Evolutionary conservation across 2,797 vertebrate species (phyloP).

Genomic region (Harpagifer antarcticus): DNA sequence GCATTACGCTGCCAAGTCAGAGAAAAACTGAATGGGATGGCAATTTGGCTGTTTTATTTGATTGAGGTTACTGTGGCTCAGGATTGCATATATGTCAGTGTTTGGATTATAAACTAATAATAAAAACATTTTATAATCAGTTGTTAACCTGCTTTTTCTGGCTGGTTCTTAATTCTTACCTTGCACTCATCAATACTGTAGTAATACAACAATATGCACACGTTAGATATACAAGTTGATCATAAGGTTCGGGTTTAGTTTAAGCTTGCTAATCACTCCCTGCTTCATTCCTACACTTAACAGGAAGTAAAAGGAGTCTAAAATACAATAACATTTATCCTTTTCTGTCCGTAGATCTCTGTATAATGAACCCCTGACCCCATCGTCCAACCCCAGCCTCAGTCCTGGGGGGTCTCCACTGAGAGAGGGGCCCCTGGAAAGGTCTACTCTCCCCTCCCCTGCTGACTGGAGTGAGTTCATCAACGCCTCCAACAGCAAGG

Average conservation of each 20-base stretch:
- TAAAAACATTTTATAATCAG: neutral
- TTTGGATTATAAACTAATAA: neutral
- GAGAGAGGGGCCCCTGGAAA: constrained; percentile 90
- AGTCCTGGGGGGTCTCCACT: constrained; percentile 93
- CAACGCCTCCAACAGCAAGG: constrained; percentile 96
- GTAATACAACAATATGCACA: neutral
- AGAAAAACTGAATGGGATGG: neutral
- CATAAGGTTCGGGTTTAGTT: too few species aligned
- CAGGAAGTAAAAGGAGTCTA: neutral
- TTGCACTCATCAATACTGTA: neutral
- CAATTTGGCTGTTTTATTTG: too few species aligned
- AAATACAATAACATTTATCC: neutral
- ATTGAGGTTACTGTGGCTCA: neutral
- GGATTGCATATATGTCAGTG: neutral
- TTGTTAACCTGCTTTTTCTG: neutral
- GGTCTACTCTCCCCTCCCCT: constrained; percentile 91
- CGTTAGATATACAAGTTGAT: neutral
- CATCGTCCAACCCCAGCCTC: constrained; percentile 94
- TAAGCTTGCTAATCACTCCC: neutral
- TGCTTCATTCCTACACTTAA: neutral
- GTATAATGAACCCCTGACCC: constrained; percentile 93
- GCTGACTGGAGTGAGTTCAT: constrained; percentile 99
- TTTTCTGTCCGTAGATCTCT: constrained; percentile 86
- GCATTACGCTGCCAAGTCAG: neutral
- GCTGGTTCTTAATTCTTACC: neutral